Evolutionary conservation across 2,113 vertebrate genomes (phyloP), one percentile per base, ranked within the genome.

Genomic region (Hippocampus comes): DNA sequence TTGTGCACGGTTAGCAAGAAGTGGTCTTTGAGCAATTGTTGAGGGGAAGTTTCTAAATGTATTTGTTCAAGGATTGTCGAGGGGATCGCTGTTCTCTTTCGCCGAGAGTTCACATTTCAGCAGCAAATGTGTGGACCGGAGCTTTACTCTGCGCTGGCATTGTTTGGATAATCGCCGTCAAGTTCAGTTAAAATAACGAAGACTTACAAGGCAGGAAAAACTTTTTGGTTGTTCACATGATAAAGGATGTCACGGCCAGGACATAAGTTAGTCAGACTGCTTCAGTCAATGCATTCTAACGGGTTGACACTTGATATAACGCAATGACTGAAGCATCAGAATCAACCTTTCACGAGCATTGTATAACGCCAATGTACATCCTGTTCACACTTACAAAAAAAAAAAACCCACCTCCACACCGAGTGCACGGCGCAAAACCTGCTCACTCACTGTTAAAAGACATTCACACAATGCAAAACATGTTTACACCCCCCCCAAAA

Each of bases 111-210:
- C 63, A 23, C 63, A 43, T 43, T 46, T n/a, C 21, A 65, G 42
- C 30, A 5, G 59, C 95, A 98, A 96, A 95, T 98, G 97, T 68
- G 96, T 98, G 81, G 96, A 93, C 93, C 97, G 97, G 91, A 97
- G 96, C 90, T 94, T 97, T 95, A 97, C 98, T 81, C 95, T 97
- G 81, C 9, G 38, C 14, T 25, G 12, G 5, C 57, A 8, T 34
- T 34, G 59, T 61, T 20, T 30, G 4, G 15, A 34, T 61, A 30
- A 30, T 61, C 59, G 2, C 27, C 59, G 1, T 12, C 34, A 6
- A 38, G 34, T 30, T 7, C 18, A 20, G 27, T 18, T 30, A 18
- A 27, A 61, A 61, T 61, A 61, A 61, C 17, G 15, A 17, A 27
- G n/a, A 6, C 56, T 57, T 27, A 60, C 27, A 30, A 11, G 1